Base-by-base conservation (phyloP, 2,113 vertebrate species). In the Rhagologus leucostigma region DNA sequence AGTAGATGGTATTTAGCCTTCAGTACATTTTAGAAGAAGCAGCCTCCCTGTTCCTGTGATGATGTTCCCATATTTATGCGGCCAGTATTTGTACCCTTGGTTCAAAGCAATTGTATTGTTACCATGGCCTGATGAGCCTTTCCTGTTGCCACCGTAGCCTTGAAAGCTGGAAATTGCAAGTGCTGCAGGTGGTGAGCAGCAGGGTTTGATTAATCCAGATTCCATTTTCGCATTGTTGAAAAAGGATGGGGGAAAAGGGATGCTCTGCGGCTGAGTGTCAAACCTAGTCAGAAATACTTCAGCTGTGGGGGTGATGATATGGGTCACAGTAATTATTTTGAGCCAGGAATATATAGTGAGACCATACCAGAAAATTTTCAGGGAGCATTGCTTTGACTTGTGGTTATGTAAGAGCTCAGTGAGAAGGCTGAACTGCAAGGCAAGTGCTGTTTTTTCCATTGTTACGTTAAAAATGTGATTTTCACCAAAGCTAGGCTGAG, bases 191-290 rank as follows among this genome's bases (percentile, higher is more conserved):
- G 73, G 88, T 82, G 87, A 95, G 59, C 73, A 93, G 78, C 84
- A 53, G 56, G 60, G 60, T 84, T 90, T 95, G 67, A 96, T 95
- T 95, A 86, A 83, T 89, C 71, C 83, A 81, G 84, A 96, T 96
- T 95, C 93, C 91, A 84, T 78, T 92, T 88, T 86, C 3, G 0
- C 37, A 19, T 93, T 46, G 30, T 63, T 92, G 71, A 75, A 78
- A 94, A 82, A 82, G 53, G 81, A 88, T 67, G 16, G 56, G 53
- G 65, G 41, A 26, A 81, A 75, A 94, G 79, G 71, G 82, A 86
- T 90, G 63, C 59, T 70, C 50, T 82, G 62, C 44, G 35, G 55
- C 76, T 35, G 75, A 94, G 62, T 23, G 70, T 69, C 89, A 81
- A 53, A 90, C n/a, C 26, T 24, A 85, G 88, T 27, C 47, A 69